Base-by-base conservation (phyloP, 2,113 vertebrate genomes). In the Thymallus thymallus region DNA sequence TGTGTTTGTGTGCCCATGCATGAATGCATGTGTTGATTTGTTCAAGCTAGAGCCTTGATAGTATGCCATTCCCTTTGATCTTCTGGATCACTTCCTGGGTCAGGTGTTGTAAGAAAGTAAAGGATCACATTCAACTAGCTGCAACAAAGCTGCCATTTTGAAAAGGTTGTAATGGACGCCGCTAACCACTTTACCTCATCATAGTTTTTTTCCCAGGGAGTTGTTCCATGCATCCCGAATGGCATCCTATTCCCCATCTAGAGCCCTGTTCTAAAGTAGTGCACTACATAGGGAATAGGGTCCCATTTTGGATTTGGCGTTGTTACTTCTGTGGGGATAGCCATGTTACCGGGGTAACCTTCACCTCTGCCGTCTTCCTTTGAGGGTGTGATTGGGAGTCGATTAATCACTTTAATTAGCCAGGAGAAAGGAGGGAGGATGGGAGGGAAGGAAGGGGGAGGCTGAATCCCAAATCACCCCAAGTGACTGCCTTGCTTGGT, bases 391-490 rank as follows among this genome's bases (percentile, higher is more conserved):
- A 74, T 55, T 29, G 61, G 55, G 69, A 0, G 20, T 84, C 69
- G 60, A 80, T 85, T 73, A 86, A 86, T 89, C 79, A 56, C 60
- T 72, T 68, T 79, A 86, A 89, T 89, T 82, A 88, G 73, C 65
- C 35, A 7, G n/a, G 79, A 83, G 69, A 1, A 61, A 85, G 63
- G 70, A 35, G 80, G 51, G 66, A 48, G 10, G 10, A 64, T 67
- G 46, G 30, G 60, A 66, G 72, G 32, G 6, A 6, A 6, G 32
- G 32, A 32, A 1, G 30, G 30, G 30, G 30, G 30, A 32, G 30
- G 6, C 32, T 7, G 32, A 35, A 35, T 35, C 32, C 6, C 6
- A 35, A 58, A 74, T n/a, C n/a, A n/a, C n/a, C n/a, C n/a, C n/a
- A n/a, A n/a, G n/a, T n/a, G n/a, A n/a, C n/a, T n/a, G n/a, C n/a